Evolutionary conservation across 2,113 vertebrate species (phyloP).

Genomic region (Pardalotus punctatus): DNA sequence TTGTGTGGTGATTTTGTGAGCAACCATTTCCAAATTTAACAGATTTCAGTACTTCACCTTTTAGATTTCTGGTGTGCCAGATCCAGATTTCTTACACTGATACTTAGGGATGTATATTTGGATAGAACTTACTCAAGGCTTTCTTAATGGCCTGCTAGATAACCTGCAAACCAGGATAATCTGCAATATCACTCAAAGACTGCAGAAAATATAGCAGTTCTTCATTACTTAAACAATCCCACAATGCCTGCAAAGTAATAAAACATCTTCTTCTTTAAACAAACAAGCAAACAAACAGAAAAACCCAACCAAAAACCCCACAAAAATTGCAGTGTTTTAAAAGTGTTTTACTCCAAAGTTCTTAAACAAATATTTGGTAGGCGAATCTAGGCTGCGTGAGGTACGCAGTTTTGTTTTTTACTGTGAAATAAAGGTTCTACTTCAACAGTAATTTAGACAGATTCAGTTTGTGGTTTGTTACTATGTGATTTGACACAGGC

Average conservation of each 20-base stretch:
- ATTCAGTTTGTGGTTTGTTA: slow-evolving; percentile 37
- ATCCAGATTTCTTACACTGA: not conserved
- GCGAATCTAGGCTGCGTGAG: not conserved
- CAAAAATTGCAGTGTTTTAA: not conserved
- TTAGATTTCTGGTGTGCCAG: not conserved
- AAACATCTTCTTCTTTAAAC: not conserved
- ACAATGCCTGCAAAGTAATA: not conserved
- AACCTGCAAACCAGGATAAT: not conserved
- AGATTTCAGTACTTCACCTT: not conserved
- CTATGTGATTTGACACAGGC: slow-evolving; percentile 43
- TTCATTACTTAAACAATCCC: not conserved
- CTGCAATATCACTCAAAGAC: not conserved
- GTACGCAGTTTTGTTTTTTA: not conserved
- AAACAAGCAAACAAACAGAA: not conserved
- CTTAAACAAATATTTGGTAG: not conserved
- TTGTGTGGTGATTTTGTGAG: not conserved
- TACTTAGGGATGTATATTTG: not conserved
- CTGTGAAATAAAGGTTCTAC: not conserved
- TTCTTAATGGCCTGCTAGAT: not conserved
- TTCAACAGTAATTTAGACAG: slow-evolving; percentile 14
- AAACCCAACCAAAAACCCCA: rapidly evolving
- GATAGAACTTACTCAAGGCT: not conserved
- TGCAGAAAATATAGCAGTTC: not conserved
- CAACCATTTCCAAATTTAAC: not conserved
- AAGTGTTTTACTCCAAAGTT: not conserved